Conservation (phyloP, 2,888 invertebrate species). For the Amiota communis region DNA sequence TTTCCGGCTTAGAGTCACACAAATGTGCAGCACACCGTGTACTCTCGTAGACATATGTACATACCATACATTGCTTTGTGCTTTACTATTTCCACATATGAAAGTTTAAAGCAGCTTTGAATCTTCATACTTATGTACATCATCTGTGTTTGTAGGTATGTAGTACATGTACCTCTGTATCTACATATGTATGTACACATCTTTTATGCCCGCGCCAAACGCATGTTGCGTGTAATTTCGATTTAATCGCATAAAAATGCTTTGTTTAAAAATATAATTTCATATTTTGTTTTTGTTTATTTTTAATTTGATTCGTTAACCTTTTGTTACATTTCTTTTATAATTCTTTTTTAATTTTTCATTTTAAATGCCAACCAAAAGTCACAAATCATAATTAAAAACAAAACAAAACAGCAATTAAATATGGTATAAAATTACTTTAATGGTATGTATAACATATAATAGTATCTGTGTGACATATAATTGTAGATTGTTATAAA, state of each 20-base stretch:
- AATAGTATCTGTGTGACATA: conserved; percentile 43
- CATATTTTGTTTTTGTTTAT: conserved; percentile 27
- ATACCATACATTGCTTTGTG: conserved; percentile 48
- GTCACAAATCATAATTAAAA: not conserved
- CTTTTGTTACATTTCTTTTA: conserved; percentile 62
- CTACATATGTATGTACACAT: conserved; percentile 24
- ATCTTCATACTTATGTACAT: not conserved
- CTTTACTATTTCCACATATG: not conserved
- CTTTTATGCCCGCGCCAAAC: conserved; percentile 43
- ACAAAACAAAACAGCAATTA: conserved; percentile 66
- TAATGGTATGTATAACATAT: conserved; percentile 49
- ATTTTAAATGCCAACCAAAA: conserved; percentile 36
- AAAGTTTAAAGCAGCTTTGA: not conserved
- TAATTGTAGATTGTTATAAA: conserved; percentile 26
- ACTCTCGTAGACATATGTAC: conserved; percentile 46
- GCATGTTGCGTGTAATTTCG: conserved; percentile 72
- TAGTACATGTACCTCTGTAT: conserved; percentile 27
- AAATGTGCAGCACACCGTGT: conserved; percentile 31
- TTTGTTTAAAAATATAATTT: conserved; percentile 68
- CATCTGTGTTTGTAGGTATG: no score
- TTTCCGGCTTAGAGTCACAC: conserved; percentile 52
- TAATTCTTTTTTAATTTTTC: not conserved
- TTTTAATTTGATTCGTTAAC: conserved; percentile 66
- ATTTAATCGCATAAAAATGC: conserved; percentile 68
- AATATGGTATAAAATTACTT: conserved; percentile 65